These are phyloP conservation scores for Yponomeuta plumbellus DNA, from an alignment of 2,888 invertebrate species.

Conservation along the genomic window DNA sequence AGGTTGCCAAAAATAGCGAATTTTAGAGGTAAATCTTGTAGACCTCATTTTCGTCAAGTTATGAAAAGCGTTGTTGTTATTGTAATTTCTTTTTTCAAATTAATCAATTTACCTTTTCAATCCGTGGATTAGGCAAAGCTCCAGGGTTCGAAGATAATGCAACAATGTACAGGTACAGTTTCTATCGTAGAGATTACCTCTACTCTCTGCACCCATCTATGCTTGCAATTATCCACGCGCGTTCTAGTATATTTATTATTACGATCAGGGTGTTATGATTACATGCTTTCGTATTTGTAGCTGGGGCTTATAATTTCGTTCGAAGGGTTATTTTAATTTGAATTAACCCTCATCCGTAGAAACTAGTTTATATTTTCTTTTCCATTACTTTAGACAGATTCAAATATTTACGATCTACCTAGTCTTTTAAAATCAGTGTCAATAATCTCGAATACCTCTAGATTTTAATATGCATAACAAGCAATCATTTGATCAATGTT, in stretches of 20 bases:
- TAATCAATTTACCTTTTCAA: too few species aligned
- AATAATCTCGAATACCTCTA: background rate
- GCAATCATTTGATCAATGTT: background rate
- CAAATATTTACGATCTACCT: background rate
- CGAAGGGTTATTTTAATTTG: background rate
- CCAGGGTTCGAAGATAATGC: too few species aligned
- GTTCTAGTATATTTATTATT: conserved; percentile 2
- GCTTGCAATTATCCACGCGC: conserved; percentile 1
- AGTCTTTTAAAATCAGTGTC: background rate
- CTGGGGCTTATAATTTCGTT: background rate
- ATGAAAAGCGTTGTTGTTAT: too few species aligned
- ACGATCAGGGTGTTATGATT: conserved; percentile 1
- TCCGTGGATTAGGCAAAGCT: too few species aligned
- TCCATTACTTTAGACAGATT: background rate
- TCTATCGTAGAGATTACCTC: background rate
- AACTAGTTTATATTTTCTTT: background rate
- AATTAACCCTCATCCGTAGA: background rate
- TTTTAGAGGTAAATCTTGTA: too few species aligned
- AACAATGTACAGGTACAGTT: background rate
- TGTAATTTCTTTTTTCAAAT: too few species aligned
- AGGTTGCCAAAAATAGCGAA: too few species aligned
- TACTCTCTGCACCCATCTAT: background rate
- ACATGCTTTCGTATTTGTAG: background rate
- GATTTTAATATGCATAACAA: background rate
- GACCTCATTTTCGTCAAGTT: too few species aligned